These are phyloP conservation scores for Micromys minutus DNA, from an alignment of 2,113 vertebrate species.

Conservation along the genomic window DNA sequence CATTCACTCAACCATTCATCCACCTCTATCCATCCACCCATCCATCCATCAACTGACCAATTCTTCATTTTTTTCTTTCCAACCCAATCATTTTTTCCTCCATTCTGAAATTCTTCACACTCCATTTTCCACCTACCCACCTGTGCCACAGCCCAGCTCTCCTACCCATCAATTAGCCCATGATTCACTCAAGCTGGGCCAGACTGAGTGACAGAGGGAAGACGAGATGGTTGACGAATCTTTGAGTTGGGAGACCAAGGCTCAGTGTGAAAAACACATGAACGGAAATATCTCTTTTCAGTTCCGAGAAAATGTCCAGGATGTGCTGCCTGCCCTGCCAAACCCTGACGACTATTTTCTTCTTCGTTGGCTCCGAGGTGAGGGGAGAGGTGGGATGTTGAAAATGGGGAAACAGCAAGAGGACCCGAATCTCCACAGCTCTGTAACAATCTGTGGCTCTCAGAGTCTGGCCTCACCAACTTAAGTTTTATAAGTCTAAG, in stretches of 20 bases:
- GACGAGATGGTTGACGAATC: background rate
- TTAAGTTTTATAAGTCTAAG: background rate
- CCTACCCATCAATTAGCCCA: background rate
- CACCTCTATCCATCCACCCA: background rate
- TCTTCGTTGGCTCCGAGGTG: constrained; percentile 96
- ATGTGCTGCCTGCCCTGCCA: constrained; percentile 64
- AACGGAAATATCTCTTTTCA: constrained; percentile 47
- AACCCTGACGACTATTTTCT: constrained; percentile 93
- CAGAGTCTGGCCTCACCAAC: background rate
- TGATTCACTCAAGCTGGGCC: background rate
- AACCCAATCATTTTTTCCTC: background rate
- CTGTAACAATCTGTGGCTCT: background rate
- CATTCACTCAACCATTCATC: no score
- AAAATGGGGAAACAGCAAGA: background rate
- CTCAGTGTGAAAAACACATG: background rate
- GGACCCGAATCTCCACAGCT: background rate
- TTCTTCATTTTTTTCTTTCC: no score
- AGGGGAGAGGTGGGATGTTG: constrained; percentile 54
- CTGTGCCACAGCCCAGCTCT: background rate
- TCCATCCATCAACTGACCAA: background rate
- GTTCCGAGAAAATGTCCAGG: constrained; percentile 77
- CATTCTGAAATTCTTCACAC: background rate
- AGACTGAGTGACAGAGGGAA: background rate
- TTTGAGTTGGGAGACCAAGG: background rate
- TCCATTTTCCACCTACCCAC: no score